Evolutionary conservation across 1,140 invertebrate species (phyloP).

Genomic region (Achroia grisella): DNA sequence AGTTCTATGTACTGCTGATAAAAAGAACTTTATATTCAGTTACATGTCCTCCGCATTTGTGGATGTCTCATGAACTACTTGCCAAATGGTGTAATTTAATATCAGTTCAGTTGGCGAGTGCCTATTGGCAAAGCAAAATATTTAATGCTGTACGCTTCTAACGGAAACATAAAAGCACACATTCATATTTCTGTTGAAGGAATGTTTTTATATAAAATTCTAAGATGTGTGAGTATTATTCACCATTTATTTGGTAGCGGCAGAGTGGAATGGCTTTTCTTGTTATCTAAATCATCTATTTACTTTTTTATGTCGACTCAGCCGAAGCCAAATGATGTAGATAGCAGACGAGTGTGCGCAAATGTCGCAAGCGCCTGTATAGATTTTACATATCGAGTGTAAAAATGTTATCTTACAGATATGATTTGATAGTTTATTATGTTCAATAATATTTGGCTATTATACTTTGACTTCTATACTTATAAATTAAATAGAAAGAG

Average conservation of each 20-base stretch:
- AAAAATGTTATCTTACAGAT: no score
- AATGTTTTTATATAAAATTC: slow-evolving; percentile 4
- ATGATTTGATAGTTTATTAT: no score
- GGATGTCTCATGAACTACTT: slow-evolving; percentile 32
- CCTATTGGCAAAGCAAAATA: slow-evolving; percentile 34
- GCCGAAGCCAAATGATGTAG: slow-evolving; percentile 10
- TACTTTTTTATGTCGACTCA: slow-evolving; percentile 23
- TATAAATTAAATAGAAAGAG: no score
- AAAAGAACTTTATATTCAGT: slow-evolving; percentile 49
- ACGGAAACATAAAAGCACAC: slow-evolving; percentile 29
- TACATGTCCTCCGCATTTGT: slow-evolving; percentile 25
- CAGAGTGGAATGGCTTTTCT: slow-evolving; percentile 41
- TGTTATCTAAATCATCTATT: slow-evolving; percentile 57
- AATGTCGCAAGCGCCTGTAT: not conserved
- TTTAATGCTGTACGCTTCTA: slow-evolving; percentile 23
- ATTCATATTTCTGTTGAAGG: not conserved
- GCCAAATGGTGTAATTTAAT: slow-evolving; percentile 64
- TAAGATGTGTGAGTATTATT: slow-evolving; percentile 28
- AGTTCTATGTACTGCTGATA: slow-evolving; percentile 28
- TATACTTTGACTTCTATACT: no score
- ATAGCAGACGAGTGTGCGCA: slow-evolving; percentile 3
- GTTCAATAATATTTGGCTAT: no score
- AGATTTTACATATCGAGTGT: not conserved
- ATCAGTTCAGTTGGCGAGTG: slow-evolving; percentile 40
- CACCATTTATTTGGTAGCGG: slow-evolving; percentile 29